phyloP scores from a whole-genome alignment of 2,797 vertebrate genomes.

The Oryzias dopingdopingensis region DNA sequence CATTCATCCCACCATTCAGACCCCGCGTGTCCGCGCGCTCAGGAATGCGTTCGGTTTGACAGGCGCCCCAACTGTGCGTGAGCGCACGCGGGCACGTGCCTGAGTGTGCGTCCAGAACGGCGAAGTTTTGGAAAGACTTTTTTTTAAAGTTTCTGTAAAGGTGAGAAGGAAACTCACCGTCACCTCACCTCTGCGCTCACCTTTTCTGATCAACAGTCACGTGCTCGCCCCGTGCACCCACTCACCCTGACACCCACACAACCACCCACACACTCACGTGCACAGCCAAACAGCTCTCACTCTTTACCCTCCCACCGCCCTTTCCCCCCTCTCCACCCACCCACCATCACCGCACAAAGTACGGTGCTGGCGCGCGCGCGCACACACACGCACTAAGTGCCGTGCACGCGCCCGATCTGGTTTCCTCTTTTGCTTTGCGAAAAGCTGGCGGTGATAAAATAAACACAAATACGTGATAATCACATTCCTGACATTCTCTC shows the following conservation, averaged over 20 bases:
- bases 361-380: slow-evolving; percentile 25
- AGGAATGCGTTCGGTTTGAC: slow-evolving; percentile 78
- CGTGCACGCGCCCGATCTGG: slow-evolving; percentile 63
- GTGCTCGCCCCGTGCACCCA: slow-evolving; percentile 68
- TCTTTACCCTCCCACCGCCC: slow-evolving; percentile 58
- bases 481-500: slow-evolving; percentile 72
- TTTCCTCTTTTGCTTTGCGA: slow-evolving; percentile 70
- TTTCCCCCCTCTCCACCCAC: slow-evolving; percentile 36
- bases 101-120: slow-evolving; percentile 24
- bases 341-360: slow-evolving; percentile 33
- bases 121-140: slow-evolving; percentile 27
- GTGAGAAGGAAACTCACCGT: slow-evolving; percentile 54
- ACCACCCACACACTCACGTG: slow-evolving; percentile 77
- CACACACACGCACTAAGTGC: slow-evolving; percentile 45
- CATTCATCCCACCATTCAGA: slow-evolving; percentile 73
- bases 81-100: slow-evolving; percentile 29
- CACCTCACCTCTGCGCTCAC: slow-evolving; percentile 51
- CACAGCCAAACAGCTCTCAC: slow-evolving; percentile 71
- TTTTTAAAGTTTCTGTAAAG: slow-evolving; percentile 35
- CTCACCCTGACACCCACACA: slow-evolving; percentile 78
- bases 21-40: slow-evolving; percentile 60
- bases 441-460: slow-evolving; percentile 72
- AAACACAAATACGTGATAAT: slow-evolving; percentile 77
- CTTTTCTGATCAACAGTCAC: slow-evolving; percentile 46
- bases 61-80: slow-evolving; percentile 58